Base-by-base conservation (phyloP, 1,140 invertebrate species). In the Marisa cornuarietis region DNA sequence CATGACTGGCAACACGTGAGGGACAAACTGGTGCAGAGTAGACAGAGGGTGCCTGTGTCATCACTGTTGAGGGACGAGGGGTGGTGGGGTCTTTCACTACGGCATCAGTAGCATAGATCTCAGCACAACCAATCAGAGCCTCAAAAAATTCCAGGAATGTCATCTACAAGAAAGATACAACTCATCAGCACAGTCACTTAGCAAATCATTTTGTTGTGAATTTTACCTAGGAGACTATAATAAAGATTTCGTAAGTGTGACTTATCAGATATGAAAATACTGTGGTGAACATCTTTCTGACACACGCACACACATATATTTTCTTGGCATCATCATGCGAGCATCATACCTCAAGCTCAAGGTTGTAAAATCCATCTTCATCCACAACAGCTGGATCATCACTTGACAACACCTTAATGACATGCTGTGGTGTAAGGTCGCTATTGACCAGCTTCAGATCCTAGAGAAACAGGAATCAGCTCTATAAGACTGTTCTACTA, bases 121-220 rank as follows among this genome's bases (percentile, higher is more conserved):
- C 86, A 72, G 90, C 90, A 87, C 90, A 91, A 16, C 89, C 89
- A 77, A 91, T 87, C 72, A 91, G 81, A 20, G 88, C 88, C 81
- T 91, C 90, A 80, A 91, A 89, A 80, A 91, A 91, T 78, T 91
- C 90, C 74, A 91, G 81, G 83, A 91, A 91, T 6, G 88, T 89
- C 87, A 91, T 91, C 88, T 91, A 83, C 26, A 75, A 78, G 62
- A 78, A 22, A 81, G 54, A 76, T 8, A 78, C 71, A 69, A 22
- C 22, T 18, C 10, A 14, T 71, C 58, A 75, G 10, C 20, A 58
- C 18, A 52, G 26, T 76, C 52, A 10, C 24, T 54, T 75, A 26
- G 11, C 22, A 68, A 26, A 68, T 22, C 3, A 24, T 68, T 58
- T 58, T 58, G 54, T 58, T 58, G 54, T 58, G 54, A 58, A 58